phyloP scores from a whole-genome alignment of 2,888 invertebrate species.

The Sycophila texana region DNA sequence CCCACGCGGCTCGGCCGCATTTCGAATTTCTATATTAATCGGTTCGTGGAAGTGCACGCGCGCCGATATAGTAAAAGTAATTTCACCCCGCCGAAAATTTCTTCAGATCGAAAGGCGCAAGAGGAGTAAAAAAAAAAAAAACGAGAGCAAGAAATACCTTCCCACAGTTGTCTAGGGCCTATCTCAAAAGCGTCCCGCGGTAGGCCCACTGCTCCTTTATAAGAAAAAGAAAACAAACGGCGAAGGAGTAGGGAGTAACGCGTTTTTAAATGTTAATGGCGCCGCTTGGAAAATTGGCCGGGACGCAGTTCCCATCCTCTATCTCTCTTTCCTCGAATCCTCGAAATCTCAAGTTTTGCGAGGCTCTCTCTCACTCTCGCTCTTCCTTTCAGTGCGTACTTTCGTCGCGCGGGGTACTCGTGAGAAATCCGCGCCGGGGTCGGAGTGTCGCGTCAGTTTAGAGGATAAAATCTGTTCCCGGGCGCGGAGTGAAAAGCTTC shows the following conservation, averaged over 20 bases:
- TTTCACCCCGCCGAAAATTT: constrained; percentile 10
- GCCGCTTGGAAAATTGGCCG: constrained; percentile 44
- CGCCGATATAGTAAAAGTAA: constrained; percentile 24
- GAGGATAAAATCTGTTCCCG: constrained; percentile 60
- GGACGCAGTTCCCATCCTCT: constrained; percentile 37
- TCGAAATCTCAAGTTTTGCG: constrained; percentile 48
- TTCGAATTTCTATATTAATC: constrained; percentile 52
- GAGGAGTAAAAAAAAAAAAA: neutral
- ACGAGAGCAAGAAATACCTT: constrained; percentile 5
- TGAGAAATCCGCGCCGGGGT: constrained; percentile 58
- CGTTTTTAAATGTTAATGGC: constrained; percentile 42
- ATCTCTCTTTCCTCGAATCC: neutral
- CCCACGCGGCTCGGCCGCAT: constrained; percentile 23
- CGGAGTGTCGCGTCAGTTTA: constrained; percentile 50
- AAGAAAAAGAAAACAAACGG: neutral
- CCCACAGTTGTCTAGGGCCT: neutral
- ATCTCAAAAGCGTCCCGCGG: neutral
- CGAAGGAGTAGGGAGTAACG: neutral
- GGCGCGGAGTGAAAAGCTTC: constrained; percentile 53
- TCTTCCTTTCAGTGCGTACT: too few relatives aligned
- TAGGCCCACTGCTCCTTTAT: neutral
- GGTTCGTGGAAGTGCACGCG: constrained; percentile 45
- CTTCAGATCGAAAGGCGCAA: neutral
- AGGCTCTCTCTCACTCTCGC: constrained; percentile 17
- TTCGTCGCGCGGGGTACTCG: constrained; percentile 46